phyloP scores from a whole-genome alignment of 1,140 invertebrate species.

The Hyles vespertilio region DNA sequence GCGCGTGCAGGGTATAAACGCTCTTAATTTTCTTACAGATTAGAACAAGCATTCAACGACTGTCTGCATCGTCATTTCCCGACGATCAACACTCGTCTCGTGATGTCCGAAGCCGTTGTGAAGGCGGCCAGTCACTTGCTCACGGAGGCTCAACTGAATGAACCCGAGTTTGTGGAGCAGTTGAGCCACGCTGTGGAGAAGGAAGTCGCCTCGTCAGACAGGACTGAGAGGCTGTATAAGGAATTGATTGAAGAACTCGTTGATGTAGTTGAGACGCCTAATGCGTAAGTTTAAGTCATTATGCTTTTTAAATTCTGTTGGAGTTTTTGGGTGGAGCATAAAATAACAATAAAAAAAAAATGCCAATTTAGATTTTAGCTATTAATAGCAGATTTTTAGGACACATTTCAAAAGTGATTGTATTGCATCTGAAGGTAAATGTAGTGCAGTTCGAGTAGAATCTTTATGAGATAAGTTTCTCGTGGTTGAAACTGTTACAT shows the following conservation, averaged over 20 bases:
- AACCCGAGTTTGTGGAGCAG: conserved; percentile 44
- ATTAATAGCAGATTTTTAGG: no score
- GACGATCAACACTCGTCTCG: conserved; percentile 77
- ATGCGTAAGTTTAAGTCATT: conserved; percentile 78
- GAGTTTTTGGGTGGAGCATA: no score
- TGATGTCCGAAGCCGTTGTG: conserved; percentile 76
- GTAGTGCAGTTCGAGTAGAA: no score
- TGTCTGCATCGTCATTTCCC: conserved; percentile 74
- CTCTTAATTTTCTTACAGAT: conserved; percentile 49
- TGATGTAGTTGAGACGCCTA: conserved; percentile 79
- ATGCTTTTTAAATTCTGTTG: no score
- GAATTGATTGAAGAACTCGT: conserved; percentile 80
- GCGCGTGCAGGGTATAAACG: no score
- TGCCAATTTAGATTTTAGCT: no score
- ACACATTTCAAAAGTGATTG: no score
- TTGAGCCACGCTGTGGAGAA: conserved; percentile 58
- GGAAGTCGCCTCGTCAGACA: conserved; percentile 60
- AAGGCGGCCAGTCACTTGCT: conserved; percentile 72
- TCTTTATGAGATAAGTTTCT: no score
- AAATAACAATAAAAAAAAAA: no score
- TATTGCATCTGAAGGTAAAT: no score
- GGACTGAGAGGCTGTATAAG: conserved; percentile 77
- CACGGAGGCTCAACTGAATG: conserved; percentile 39
- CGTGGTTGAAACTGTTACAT: no score
- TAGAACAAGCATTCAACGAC: conserved; percentile 81